phyloP scores from a whole-genome alignment of 2,797 vertebrate species.

The Gorsachius magnificus region DNA sequence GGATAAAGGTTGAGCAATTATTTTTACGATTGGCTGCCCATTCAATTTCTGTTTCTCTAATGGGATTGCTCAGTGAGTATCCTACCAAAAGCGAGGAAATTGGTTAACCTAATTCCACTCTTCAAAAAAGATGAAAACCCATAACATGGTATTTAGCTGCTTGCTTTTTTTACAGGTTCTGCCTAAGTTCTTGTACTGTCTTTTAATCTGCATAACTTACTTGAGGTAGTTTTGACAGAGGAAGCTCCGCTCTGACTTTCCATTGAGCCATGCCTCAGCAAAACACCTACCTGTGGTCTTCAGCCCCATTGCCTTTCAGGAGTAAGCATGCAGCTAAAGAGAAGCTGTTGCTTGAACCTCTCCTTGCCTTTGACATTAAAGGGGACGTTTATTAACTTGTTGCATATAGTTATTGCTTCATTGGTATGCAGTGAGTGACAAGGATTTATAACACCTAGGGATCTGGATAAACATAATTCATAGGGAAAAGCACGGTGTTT shows the following conservation, averaged over 20 bases:
- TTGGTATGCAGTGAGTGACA: background rate
- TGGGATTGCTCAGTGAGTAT: constrained; percentile 33
- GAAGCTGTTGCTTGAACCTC: background rate
- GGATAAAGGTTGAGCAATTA: constrained; percentile 50
- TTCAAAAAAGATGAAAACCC: background rate
- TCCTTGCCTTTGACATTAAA: background rate
- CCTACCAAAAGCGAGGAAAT: background rate
- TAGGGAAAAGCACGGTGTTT: background rate
- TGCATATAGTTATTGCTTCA: background rate
- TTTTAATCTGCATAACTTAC: background rate
- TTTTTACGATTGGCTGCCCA: constrained; percentile 53
- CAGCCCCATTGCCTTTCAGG: background rate
- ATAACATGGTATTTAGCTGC: constrained; percentile 13
- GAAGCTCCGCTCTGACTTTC: background rate
- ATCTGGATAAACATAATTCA: background rate
- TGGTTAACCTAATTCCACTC: constrained; percentile 32
- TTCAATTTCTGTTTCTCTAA: constrained; percentile 58
- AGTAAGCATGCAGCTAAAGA: background rate
- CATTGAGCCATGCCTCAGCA: background rate
- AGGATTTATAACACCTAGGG: background rate
- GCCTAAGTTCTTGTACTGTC: background rate
- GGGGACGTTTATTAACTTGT: background rate
- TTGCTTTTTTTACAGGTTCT: background rate
- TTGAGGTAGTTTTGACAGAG: background rate
- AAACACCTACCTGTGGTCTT: background rate